Evolutionary conservation across 1,140 invertebrate species (phyloP), one percentile per base, ranked within the genome.

Genomic region (Harlomillsia oculata): DNA sequence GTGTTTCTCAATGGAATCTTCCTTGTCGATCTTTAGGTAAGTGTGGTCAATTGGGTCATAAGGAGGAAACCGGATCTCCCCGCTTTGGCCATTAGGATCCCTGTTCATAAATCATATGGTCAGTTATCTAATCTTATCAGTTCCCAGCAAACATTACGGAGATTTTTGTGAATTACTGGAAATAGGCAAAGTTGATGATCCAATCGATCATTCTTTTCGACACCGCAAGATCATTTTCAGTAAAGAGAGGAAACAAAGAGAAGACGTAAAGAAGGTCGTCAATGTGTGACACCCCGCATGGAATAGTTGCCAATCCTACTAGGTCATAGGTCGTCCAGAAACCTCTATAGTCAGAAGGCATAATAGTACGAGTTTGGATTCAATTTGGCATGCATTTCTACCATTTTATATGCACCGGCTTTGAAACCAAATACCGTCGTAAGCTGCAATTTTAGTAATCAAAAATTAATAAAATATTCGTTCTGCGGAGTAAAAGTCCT

Each of bases 201-300:
- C 61, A 60, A 32, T 64, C 45, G 2, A 67, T 26, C 28, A 66
- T 53, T 40, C 56, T 32, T 9, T 53, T 30, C 25, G 49, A 58
- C 2, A 66, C 30, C 1, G 23, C 50, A 5, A 21, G 23, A 13
- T 66, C 66, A 0, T 45, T 58, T 9, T 30, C 26, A 20, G 53
- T 59, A 3, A 48, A 34, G n/a, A 65, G 40, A 11, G 16, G 20
- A 2, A 43, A 18, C 16, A 44, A 34, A 16, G 60, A 30, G 16
- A 65, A 67, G 20, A 66, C 28, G 39, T 66, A 67, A 5, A 65
- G 37, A 9, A 67, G 28, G 37, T 67, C 66, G 40, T 48, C 45
- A 1, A 30, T 14, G n/a, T 48, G 45, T 2, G 45, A 32, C 9
- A 48, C 45, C 25, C 45, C 45, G 16, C 1, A 41, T 14, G 16